Evolutionary conservation across 2,888 invertebrate species (phyloP).

Genomic region (Dynastes hyllus): DNA sequence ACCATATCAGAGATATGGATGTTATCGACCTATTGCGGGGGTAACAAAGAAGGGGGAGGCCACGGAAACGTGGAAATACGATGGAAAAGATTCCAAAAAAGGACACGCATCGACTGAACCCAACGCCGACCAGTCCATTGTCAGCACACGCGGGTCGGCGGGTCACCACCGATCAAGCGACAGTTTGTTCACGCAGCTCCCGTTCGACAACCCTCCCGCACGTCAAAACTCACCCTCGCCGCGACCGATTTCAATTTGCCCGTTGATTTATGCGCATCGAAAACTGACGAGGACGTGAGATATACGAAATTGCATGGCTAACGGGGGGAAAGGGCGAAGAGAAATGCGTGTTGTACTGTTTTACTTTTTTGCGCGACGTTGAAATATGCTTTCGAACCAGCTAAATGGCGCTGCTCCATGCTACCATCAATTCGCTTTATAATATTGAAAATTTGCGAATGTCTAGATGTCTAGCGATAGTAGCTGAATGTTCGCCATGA

Average conservation of each 20-base stretch:
- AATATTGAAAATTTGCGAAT: slow-evolving; percentile 41
- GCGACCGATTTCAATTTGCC: slow-evolving; percentile 43
- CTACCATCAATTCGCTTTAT: slow-evolving; percentile 32
- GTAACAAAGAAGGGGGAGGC: too few species aligned
- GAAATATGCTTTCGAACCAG: slow-evolving; percentile 27
- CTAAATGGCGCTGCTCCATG: neutral
- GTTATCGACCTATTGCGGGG: too few species aligned
- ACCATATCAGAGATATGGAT: too few species aligned
- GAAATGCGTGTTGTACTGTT: too few species aligned
- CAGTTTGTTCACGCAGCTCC: too few species aligned
- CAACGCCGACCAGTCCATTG: too few species aligned
- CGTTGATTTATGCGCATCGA: slow-evolving; percentile 42
- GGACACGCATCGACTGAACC: too few species aligned
- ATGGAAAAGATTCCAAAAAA: too few species aligned
- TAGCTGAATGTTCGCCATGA: neutral
- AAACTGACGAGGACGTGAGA: slow-evolving; percentile 24
- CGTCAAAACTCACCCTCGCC: neutral
- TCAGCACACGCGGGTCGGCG: too few species aligned
- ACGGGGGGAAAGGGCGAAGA: neutral
- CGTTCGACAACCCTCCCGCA: too few species aligned
- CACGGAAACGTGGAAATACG: too few species aligned
- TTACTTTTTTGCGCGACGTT: slow-evolving; percentile 2
- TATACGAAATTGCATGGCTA: neutral
- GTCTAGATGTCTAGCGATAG: slow-evolving; percentile 1
- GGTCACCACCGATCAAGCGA: too few species aligned